Evolutionary conservation across 2,113 vertebrate species (phyloP), one percentile per base, ranked within the genome.

Genomic region (Tragelaphus buxtoni): DNA sequence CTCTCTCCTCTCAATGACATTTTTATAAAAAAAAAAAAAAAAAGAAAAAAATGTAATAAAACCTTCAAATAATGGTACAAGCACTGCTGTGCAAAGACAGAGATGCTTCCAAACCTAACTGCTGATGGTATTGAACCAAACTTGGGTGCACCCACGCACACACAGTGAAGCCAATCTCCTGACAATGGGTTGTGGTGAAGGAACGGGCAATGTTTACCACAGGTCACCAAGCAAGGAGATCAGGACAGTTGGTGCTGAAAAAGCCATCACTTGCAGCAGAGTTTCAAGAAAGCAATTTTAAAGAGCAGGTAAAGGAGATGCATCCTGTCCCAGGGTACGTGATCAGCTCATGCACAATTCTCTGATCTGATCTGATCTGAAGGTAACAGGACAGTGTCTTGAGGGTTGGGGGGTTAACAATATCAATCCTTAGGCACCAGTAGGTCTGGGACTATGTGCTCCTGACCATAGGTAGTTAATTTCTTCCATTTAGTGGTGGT

Each of bases 31-130:
- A 93, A 91, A 88, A 93, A 91, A 88, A 94, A 94, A 92, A 80
- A 91, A 92, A 86, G 22, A 18, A 79, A 30, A 87, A 92, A 95
- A 92, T 72, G 24, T 77, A 94, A 94, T 87, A 83, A 97, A 93
- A 65, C 53, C 92, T 83, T 86, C 65, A 81, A 88, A 89, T 77
- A 93, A 82, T 72, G 32, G n/a, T 65, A 45, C 32, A 79, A 82
- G 53, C n/a, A 88, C 61, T 65, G 85, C 55, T 76, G 14, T 53
- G 5, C 88, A 87, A 94, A 83, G 58, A 93, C 30, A 26, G 42
- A 94, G 22, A 87, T 42, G 24, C n/a, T 95, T 96, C 82, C 47
- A 72, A 83, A 96, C 26, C 22, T 63, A 18, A 60, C 26, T 65
- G 47, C 8, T 85, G 32, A 81, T 35, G 79, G 49, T 35, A 81